Evolutionary conservation across 2,888 invertebrate species (phyloP), one percentile per base, ranked within the genome.

Genomic region (Rotaria macrura): DNA sequence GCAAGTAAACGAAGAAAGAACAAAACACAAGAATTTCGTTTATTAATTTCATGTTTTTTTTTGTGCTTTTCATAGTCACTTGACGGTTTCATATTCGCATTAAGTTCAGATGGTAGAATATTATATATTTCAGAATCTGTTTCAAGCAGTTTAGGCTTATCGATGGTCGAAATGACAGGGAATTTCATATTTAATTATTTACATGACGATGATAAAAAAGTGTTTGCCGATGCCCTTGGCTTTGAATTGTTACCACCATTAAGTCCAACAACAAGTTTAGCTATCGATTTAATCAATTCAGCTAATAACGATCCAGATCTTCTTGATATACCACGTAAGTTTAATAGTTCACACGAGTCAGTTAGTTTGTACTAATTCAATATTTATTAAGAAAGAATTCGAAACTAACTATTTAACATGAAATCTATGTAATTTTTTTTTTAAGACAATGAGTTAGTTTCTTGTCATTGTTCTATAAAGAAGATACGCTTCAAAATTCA

Each of bases 81-180:
- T 5, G 84, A 84, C 34, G 84, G 84, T 52, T 84, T 84, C 25
- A 52, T 84, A 49, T 52, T 84, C 52, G 43, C 43, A 38, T 84
- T 84, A n/a, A 43, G 34, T 84, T 38, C 54, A 10, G 84, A 84
- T 54, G 84, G 84, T 38, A 84, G 84, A 84, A 84, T 84, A 52
- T 84, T 84, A 52, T 84, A 84, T 38, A 84, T 84, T 34, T 84
- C 84, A 25, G 84, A 84, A 54, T 52, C 49, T 5, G 84, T 84
- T 29, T 84, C 84, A 6, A 84, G 84, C 52, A 52, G 54, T 52
- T n/a, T 84, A 23, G 84, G 84, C 23, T 52, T 84, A 54, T 84
- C 84, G 9, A 49, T 52, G 84, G 84, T 84, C 23, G 84, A 84
- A 52, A 84, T 84, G 49, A 84, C 84, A 38, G 84, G 84, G 52